Evolutionary conservation across 2,797 vertebrate genomes (phyloP).

Genomic region (Phrynocephalus guinanensis): DNA sequence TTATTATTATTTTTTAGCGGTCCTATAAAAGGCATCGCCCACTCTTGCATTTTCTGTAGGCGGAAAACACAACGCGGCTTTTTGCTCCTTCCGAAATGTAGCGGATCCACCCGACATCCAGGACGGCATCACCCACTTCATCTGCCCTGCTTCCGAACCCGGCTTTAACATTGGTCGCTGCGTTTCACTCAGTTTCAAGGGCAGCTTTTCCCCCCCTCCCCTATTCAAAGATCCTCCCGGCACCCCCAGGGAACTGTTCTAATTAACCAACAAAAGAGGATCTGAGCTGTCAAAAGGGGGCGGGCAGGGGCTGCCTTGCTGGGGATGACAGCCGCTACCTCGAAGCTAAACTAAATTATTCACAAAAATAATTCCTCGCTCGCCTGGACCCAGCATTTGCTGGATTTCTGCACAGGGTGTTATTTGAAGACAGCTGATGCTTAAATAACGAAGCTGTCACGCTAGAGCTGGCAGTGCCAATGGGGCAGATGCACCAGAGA

Average conservation of each 20-base stretch:
- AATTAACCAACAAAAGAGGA: constrained; percentile 18
- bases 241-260: not conserved
- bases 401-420: not conserved
- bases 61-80: too few species aligned
- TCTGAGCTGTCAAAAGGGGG: not conserved
- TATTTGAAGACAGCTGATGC: constrained; percentile 10
- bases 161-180: not conserved
- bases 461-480: not conserved
- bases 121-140: not conserved
- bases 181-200: not conserved
- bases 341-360: not conserved
- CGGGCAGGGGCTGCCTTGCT: not conserved
- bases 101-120: not conserved
- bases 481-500: not conserved
- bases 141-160: not conserved
- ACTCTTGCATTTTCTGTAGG: too few species aligned
- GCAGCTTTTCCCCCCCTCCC: not conserved
- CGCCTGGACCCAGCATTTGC: not conserved
- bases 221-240: too few species aligned
- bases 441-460: not conserved
- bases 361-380: not conserved
- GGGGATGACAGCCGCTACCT: not conserved
- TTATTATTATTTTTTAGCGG: too few species aligned
- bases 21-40: too few species aligned
- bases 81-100: too few species aligned